Base-by-base conservation (phyloP, 1,140 invertebrate genomes). In the Triops cancriformis region DNA sequence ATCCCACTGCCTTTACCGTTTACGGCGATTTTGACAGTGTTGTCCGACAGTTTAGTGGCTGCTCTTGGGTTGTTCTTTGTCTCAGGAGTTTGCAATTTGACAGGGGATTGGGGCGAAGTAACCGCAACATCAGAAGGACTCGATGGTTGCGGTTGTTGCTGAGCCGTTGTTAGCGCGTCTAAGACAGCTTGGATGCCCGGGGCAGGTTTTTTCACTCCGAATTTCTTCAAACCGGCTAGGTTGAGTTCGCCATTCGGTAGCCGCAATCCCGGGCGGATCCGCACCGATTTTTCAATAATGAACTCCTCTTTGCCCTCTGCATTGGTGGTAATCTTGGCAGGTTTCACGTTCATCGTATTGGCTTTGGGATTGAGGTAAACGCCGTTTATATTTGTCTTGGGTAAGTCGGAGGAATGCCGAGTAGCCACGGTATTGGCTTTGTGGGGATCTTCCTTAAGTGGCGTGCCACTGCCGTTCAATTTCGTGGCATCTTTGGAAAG, bases 241-340 rank as follows among this genome's bases (percentile, higher is more conserved):
- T 76, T 76, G 12, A 45, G 37, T 45, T 76, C 45, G 37, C 27
- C 45, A 11, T 41, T 43, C 11, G 27, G 10, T 0, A 74, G 28
- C 14, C 37, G 37, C 26, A 76, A 26, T n/a, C 26, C 28, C 18
- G 74, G 27, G 51, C 51, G 51, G 18, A 64, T 64, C 14, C 51
- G 9, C 9, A 64, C 51, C 51, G 51, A 64, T 64, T 64, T 64
- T 23, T 64, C 51, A 23, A 64, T 64, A 14, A 64, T 18, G 23
- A 64, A 64, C 26, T 76, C 74, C 18, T 41, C 27, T 42, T 76
- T 76, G 74, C 74, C 37, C 23, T 43, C 26, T 26, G 74, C 74
- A 26, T 43, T 26, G 10, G 74, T 31, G n/a, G 74, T 26, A 76
- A 26, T 31, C 23, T 76, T 76, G 18, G 51, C 14, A 7, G 51